Percentiles rank a stretch among this genome's conserved stretches.
These are phyloP conservation scores for Panonychus citri DNA, from an alignment of 1,140 invertebrate genomes.

Conservation along the genomic window DNA sequence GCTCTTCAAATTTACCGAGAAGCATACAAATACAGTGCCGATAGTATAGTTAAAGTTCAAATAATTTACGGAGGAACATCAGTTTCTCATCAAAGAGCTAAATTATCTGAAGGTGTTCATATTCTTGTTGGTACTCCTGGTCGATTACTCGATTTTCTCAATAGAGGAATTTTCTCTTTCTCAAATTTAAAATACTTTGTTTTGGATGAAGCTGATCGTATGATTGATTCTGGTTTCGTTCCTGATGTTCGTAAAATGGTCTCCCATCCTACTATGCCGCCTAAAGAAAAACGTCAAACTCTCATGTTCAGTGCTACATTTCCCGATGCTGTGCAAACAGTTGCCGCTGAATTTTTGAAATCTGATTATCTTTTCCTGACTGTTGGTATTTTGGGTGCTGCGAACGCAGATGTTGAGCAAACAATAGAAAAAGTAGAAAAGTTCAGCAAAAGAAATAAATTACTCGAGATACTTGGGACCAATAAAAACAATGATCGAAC, in stretches of 20 bases:
- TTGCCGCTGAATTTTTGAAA: conserved; percentile 25
- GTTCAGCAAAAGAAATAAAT: conserved; percentile 42
- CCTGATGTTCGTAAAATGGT: conserved; percentile 23
- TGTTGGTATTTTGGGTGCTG: conserved; percentile 66
- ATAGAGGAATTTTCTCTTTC: conserved; percentile 35
- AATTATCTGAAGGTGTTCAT: conserved; percentile 49
- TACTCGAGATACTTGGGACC: conserved; percentile 41
- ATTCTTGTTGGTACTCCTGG: conserved; percentile 85
- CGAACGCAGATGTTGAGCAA: conserved; percentile 70
- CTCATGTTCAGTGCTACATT: conserved; percentile 31
- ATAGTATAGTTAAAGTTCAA: conserved; percentile 32
- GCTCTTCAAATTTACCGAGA: conserved; percentile 65
- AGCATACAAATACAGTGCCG: conserved; percentile 55
- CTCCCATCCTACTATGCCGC: conserved; percentile 36
- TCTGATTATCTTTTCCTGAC: conserved; percentile 55
- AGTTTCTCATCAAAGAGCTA: conserved; percentile 39
- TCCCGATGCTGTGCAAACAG: conserved; percentile 26
- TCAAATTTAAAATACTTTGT: conserved; percentile 22
- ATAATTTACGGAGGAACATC: conserved; percentile 69
- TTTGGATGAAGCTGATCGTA: conserved; percentile 31
- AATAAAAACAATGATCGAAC: conserved; percentile 27
- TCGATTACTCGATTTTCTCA: conserved; percentile 59
- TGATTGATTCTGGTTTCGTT: conserved; percentile 33
- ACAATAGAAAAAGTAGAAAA: conserved; percentile 44
- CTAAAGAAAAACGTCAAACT: conserved; percentile 15